Conservation (phyloP, 2,113 vertebrate genomes). For the Caloenas nicobarica region DNA sequence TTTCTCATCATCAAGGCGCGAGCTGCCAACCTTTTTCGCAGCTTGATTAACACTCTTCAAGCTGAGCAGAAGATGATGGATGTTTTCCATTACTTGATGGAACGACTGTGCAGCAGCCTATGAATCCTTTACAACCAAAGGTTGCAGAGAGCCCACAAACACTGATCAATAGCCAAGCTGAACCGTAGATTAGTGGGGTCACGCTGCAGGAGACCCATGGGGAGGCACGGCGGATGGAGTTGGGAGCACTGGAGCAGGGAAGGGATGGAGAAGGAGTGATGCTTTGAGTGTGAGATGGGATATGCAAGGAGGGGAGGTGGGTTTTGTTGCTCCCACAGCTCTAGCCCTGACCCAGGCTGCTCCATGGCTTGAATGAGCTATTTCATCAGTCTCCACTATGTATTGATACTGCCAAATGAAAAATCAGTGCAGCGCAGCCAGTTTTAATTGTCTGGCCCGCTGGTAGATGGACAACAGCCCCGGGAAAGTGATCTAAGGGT, state of each 20-base stretch:
- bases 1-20: conserved; percentile 36
- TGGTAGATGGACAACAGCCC: neutral
- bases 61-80: conserved; percentile 56
- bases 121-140: conserved; percentile 66
- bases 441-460: neutral
- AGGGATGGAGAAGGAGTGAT: neutral
- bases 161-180: conserved; percentile 4
- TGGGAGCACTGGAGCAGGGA: neutral
- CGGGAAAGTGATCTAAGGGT: neutral
- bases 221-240: neutral
- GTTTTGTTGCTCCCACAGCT: neutral
- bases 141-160: conserved; percentile 49
- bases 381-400: neutral
- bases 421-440: neutral
- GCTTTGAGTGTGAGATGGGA: neutral
- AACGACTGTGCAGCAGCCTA: conserved; percentile 60
- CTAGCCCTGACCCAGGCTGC: neutral
- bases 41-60: conserved; percentile 51
- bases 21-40: conserved; percentile 63
- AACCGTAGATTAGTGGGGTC: neutral
- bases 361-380: neutral
- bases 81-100: conserved; percentile 71
- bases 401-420: neutral
- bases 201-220: neutral
- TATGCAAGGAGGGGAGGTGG: too few species aligned